Conservation (phyloP, 2,888 invertebrate species). For the Portevinia maculata region DNA sequence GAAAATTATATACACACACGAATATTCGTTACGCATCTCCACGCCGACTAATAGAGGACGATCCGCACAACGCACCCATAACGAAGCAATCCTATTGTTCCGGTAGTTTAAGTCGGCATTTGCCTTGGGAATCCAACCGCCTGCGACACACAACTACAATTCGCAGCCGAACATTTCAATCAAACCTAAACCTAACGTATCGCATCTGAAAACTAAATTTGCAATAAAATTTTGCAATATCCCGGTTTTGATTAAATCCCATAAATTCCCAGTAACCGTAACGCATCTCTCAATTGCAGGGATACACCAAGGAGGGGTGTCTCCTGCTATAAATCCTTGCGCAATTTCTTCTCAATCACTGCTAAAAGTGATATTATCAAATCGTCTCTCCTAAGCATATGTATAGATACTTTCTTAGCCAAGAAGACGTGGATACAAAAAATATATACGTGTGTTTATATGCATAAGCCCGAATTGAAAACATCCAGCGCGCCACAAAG, state of each 20-base stretch:
- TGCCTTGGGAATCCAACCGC: constrained; percentile 19
- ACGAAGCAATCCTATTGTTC: constrained; percentile 15
- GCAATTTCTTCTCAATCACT: constrained; percentile 70
- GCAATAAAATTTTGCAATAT: constrained; percentile 70
- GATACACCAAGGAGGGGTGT: background rate
- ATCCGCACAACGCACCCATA: background rate
- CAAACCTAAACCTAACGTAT: constrained; percentile 39
- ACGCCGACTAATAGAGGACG: constrained; percentile 47
- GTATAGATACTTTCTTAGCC: constrained; percentile 45
- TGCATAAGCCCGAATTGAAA: constrained; percentile 69
- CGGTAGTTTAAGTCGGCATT: constrained; percentile 19
- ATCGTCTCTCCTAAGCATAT: constrained; percentile 42
- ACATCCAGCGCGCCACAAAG: constrained; percentile 68
- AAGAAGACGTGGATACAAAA: constrained; percentile 15
- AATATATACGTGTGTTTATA: constrained; percentile 5
- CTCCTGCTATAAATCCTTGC: constrained; percentile 10
- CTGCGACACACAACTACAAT: constrained; percentile 11
- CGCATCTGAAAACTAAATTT: constrained; percentile 44
- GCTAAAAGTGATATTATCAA: constrained; percentile 68
- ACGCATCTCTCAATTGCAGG: constrained; percentile 42
- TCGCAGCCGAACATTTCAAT: constrained; percentile 48
- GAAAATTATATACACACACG: constrained; percentile 56
- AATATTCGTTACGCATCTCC: constrained; percentile 66
- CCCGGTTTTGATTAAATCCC: constrained; percentile 71
- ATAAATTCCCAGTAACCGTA: constrained; percentile 64